Conservation (phyloP, 2,113 vertebrate genomes). For the Delphinapterus leucas region DNA sequence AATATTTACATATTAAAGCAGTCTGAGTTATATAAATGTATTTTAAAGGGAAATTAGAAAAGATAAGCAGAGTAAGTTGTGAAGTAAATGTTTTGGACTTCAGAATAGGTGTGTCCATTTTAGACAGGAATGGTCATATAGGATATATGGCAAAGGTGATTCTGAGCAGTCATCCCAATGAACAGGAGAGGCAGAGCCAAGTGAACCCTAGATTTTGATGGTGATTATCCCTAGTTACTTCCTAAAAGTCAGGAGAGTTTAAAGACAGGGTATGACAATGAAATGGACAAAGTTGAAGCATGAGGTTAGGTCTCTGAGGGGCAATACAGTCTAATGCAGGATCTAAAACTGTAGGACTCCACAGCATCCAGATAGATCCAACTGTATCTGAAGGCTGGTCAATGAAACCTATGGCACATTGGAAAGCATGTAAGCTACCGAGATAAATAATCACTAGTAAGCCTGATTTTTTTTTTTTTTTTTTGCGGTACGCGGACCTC, state of each 20-base stretch:
- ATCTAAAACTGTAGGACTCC: background rate
- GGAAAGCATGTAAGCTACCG: background rate
- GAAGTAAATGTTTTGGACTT: background rate
- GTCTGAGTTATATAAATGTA: background rate
- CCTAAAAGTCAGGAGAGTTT: background rate
- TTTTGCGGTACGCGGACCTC: no score
- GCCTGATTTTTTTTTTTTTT: background rate
- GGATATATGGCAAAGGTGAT: background rate
- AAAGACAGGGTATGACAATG: background rate
- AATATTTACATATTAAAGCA: background rate
- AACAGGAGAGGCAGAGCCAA: background rate
- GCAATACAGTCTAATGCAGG: background rate
- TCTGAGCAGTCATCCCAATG: background rate
- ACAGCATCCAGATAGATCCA: background rate
- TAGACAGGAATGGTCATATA: background rate
- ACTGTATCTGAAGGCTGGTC: background rate
- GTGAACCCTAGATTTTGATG: background rate
- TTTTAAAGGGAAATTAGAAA: background rate
- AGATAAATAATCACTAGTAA: background rate
- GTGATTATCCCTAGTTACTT: background rate
- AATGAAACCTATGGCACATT: rapidly evolving
- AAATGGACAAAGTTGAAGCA: background rate
- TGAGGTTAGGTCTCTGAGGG: background rate
- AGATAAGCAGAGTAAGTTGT: background rate
- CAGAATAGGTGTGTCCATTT: background rate